Evolutionary conservation across 2,113 vertebrate genomes (phyloP), one percentile per base, ranked within the genome.

Genomic region (Beaufortia kweichowensis): DNA sequence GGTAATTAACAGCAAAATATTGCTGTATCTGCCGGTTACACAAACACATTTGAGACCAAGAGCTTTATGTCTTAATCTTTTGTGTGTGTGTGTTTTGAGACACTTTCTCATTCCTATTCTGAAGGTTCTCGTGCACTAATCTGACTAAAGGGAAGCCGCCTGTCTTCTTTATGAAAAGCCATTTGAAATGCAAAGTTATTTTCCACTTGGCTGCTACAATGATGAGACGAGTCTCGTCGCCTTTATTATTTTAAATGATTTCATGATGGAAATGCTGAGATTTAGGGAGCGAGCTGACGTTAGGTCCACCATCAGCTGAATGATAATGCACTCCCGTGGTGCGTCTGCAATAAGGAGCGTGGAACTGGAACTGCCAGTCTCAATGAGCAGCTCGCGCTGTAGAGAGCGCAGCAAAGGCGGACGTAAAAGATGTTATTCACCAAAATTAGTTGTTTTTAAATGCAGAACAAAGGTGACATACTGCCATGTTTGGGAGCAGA

Each of bases 1-100:
- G 79, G 84, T 87, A 89, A 91, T 91, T 91, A 90, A 81, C 84
- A 80, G 55, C 76, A 80, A 83, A 76, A 87, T 86, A 78, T 82
- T 85, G 63, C 82, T 84, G 81, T 81, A 82, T 80, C 11, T 73
- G 86, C 84, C 83, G 78, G 85, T 86, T 85, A 72, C 57, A 60
- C 60, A 39, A 66, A 73, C 59, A 55, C 48, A 53, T 70, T 55
- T 17, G 15, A 55, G 63, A 57, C 23, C 4, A 19, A 21, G 62
- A 4, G 8, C 39, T 39, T 62, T 43, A 39, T 24, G 21, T 61
- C n/a, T 19, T 50, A 28, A 50, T 39, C 53, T 59, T 63, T 57
- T 71, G 67, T n/a, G 12, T 9, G 31, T 79, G 15, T 64, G 19
- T 75, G 55, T 70, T 29, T 43, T 63, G 41, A n/a, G 23, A 59